Base-by-base conservation (phyloP, 2,888 invertebrate species). In the Bursaphelenchus okinawaensis region DNA sequence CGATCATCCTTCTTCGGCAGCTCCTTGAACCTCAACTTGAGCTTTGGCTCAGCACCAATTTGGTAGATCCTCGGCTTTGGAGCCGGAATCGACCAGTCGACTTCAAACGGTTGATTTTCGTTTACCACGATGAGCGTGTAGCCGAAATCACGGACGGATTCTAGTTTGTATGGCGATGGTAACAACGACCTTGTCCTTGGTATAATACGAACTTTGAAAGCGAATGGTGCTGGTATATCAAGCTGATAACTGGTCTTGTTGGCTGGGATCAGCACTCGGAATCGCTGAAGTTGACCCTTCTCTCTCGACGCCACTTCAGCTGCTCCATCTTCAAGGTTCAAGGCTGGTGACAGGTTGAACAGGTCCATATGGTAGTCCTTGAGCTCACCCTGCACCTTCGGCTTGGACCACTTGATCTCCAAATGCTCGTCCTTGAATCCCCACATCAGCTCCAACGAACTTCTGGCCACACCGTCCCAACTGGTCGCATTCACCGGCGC, bases 161-260 rank as follows among this genome's bases (percentile, higher is more conserved):
- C 24, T 19, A 66, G 31, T 7, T 16, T 19, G 20, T 22, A 24
- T 12, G 61, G 22, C 4, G 58, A 28, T 27, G 54, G 68, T 8
- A 19, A 20, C 8, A 16, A 16, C 7, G 68, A 27, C 7, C 62
- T 40, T 8, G 66, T 66, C 16, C 68, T 26, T 40, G 66, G 69
- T 22, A 69, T 66, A 4, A 66, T 20, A 7, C 66, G 67, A n/a
- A 66, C 50, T 66, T 63, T 57, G 20, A 50, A 40, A 12, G 69
- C 66, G 50, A 66, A 66, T 40, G 58, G 60, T 22, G 26, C 24
- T n/a, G 63, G 22, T 20, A 63, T 19, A 26, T 63, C 63, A 19
- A 27, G 40, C n/a, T 40, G 40, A 40, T 40, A 40, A n/a, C 6
- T 40, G 40, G 40, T 40, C 40, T 40, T 12, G n/a, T 40, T 40